A percentile compares a stretch with the other conserved stretches of the same genome.
These are phyloP conservation scores for Pelosia muscerda DNA, from an alignment of 2,888 invertebrate genomes.

Conservation along the genomic window DNA sequence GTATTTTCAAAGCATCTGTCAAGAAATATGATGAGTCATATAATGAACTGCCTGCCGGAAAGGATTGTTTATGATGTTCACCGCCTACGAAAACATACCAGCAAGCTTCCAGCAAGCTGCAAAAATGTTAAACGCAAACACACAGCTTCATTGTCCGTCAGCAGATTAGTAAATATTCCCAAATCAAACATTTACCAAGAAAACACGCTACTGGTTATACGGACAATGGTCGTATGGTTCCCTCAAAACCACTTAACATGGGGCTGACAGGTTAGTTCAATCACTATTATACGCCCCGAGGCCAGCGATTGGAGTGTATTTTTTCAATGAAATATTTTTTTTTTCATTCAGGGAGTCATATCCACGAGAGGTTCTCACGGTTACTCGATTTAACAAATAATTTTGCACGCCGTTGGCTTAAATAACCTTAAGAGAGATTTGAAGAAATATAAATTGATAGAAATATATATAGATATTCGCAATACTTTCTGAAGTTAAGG, in stretches of 20 bases:
- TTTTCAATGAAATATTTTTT: slow-evolving; percentile 66
- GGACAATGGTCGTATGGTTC: slow-evolving; percentile 79
- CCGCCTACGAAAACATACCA: slow-evolving; percentile 67
- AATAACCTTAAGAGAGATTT: slow-evolving; percentile 34
- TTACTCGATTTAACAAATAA: slow-evolving; percentile 53
- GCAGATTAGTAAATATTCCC: slow-evolving; percentile 80
- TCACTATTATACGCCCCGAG: slow-evolving; percentile 82
- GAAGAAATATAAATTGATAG: slow-evolving; percentile 27
- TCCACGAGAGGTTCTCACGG: slow-evolving; percentile 77
- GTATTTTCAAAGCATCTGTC: slow-evolving; percentile 6
- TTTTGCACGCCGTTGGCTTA: slow-evolving; percentile 54
- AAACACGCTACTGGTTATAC: slow-evolving; percentile 83
- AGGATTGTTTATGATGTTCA: slow-evolving; percentile 53
- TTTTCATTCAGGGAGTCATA: slow-evolving; percentile 74
- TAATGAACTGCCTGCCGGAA: slow-evolving; percentile 37
- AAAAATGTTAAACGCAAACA: slow-evolving; percentile 71
- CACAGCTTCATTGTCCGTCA: slow-evolving; percentile 65
- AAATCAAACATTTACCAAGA: slow-evolving; percentile 84
- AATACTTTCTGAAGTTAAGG: too few relatives aligned
- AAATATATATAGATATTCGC: too few relatives aligned
- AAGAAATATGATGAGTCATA: slow-evolving; percentile 5
- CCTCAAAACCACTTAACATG: slow-evolving; percentile 86
- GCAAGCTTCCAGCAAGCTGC: slow-evolving; percentile 62
- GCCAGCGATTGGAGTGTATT: slow-evolving; percentile 82
- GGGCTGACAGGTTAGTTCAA: slow-evolving; percentile 87